A percentile compares a stretch with the other conserved stretches of the same genome.
These are phyloP conservation scores for Drosophila affinis DNA, from an alignment of 2,888 invertebrate genomes.

Conservation along the genomic window DNA sequence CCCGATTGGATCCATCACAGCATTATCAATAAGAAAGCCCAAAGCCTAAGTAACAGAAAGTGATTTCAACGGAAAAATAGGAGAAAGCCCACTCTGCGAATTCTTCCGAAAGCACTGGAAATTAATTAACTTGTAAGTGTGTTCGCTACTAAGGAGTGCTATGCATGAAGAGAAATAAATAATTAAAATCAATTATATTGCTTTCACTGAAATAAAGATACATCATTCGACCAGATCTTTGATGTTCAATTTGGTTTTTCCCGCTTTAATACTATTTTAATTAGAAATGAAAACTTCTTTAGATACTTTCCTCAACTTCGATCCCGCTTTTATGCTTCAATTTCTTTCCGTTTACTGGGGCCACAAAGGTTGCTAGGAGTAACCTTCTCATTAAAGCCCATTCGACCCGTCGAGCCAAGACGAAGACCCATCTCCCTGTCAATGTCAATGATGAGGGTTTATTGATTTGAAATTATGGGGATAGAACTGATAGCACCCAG, in stretches of 20 bases:
- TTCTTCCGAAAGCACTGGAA: conserved; percentile 6
- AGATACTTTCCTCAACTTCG: conserved; percentile 4
- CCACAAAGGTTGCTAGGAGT: neutral
- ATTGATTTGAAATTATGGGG: neutral
- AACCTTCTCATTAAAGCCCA: no score
- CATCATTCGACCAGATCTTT: conserved; percentile 43
- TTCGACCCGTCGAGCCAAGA: conserved; percentile 1
- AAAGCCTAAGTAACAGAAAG: no score
- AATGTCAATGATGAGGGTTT: conserved; percentile 13
- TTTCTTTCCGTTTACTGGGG: conserved; percentile 10
- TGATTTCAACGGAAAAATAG: no score
- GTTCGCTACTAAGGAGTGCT: no score
- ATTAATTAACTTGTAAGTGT: no score
- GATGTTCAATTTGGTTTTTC: conserved; percentile 30
- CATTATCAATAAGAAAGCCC: no score
- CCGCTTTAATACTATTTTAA: conserved; percentile 51
- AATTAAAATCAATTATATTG: conserved; percentile 47
- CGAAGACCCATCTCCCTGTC: conserved; percentile 20
- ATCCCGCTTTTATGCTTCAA: conserved; percentile 46
- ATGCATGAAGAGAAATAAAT: conserved; percentile 30
- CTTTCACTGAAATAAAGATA: conserved; percentile 14
- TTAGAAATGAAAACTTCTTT: conserved; percentile 53
- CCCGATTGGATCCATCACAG: no score
- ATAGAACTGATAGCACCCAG: neutral
- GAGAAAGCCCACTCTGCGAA: neutral